These are phyloP conservation scores for Alcis repandata DNA, from an alignment of 2,888 invertebrate species.

Conservation along the genomic window DNA sequence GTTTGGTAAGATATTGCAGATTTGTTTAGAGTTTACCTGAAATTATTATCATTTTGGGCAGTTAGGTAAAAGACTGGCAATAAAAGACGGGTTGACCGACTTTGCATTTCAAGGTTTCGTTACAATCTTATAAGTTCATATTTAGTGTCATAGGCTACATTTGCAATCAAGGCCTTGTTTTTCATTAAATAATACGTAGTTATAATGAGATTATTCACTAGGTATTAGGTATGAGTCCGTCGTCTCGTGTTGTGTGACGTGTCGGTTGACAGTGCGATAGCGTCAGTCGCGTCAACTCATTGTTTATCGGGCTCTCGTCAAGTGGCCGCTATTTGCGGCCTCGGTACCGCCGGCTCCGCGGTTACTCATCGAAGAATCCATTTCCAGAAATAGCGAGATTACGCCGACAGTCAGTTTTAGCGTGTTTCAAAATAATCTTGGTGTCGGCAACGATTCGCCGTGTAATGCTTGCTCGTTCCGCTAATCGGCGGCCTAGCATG, in stretches of 20 bases:
- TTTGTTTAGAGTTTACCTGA: no score
- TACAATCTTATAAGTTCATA: no score
- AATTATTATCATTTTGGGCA: no score
- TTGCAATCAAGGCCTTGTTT: no score
- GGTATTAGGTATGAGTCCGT: background rate
- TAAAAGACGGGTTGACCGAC: no score
- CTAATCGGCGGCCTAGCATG: conserved; percentile 47
- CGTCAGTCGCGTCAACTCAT: conserved; percentile 34
- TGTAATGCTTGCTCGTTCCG: conserved; percentile 25
- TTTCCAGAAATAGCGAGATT: conserved; percentile 36
- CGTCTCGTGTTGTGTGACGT: background rate
- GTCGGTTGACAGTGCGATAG: background rate
- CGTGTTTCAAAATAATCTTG: conserved; percentile 30
- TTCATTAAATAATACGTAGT: background rate
- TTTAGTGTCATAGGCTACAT: no score
- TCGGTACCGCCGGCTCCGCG: conserved; percentile 24
- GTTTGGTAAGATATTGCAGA: no score
- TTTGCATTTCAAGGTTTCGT: no score
- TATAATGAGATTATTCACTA: background rate
- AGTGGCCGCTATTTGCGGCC: conserved; percentile 33
- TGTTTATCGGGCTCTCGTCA: conserved; percentile 37
- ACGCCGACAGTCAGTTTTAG: conserved; percentile 11
- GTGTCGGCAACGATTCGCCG: conserved; percentile 30
- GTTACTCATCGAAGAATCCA: conserved; percentile 22
- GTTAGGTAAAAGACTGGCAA: no score